Evolutionary conservation across 2,888 invertebrate species (phyloP), one percentile per base, ranked within the genome.

Genomic region (Hyalella azteca): DNA sequence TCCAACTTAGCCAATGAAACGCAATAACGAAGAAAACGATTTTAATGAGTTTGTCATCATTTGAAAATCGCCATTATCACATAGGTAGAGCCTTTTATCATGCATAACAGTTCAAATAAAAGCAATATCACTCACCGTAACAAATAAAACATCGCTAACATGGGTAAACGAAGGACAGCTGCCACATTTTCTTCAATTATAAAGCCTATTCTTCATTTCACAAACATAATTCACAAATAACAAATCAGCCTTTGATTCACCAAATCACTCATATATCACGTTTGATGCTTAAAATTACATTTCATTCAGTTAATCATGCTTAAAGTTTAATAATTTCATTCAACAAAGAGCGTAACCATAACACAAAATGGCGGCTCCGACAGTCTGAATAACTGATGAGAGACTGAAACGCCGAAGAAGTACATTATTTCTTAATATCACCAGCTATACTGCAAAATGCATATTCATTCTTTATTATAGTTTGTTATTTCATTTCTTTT

Each of bases 341-440:
- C 66, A 79, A 79, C 79, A 73, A 79, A 73, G 73, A 73, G 73
- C 79, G 26, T 73, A 73, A 50, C 66, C 73, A 79, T 78, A 59
- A 78, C 79, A 79, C 79, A 79, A 79, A 79, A 79, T 79, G 78
- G 79, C 79, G 66, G 78, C 78, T 66, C 66, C 32, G 32, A 36
- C 39, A 66, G 66, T 32, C 66, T 66, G 66, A 66, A 32, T 36
- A 66, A 36, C 66, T 66, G 66, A 32, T 66, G 66, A 66, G 5
- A 66, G 36, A 19, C 9, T 9, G 66, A 66, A 66, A 36, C 32
- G 7, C 36, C 66, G 19, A 66, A 66, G 36, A 1, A 3, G 9
- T 26, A 4, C 2, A 9, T 15, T 3, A 7, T 0, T 26, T 29
- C 22, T 4, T 54, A 9, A 54, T 26, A 54, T 54, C 13, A 22